A percentile compares a stretch with the other conserved stretches of the same genome.
phyloP scores from a whole-genome alignment of 2,113 vertebrate genomes.

The Pomatostomus ruficeps region DNA sequence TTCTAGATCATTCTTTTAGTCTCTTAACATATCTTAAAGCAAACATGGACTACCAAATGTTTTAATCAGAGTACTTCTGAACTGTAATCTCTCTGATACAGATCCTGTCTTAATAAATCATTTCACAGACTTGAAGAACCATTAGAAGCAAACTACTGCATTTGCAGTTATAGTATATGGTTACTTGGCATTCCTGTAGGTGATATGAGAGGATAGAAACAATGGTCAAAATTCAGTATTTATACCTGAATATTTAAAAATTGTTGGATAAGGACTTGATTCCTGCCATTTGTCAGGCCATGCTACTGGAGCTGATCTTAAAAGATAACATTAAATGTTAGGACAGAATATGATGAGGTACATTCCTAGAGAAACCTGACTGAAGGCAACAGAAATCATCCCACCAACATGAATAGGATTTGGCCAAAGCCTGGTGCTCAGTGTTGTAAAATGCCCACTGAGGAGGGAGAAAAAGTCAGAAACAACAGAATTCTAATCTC shows the following conservation, averaged over 20 bases:
- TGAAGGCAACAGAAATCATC: neutral
- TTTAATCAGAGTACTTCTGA: neutral
- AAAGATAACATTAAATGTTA: neutral
- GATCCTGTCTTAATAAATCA: neutral
- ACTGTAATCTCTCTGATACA: neutral
- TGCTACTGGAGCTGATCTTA: neutral
- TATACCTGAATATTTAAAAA: neutral
- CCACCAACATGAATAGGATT: neutral
- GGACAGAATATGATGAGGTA: neutral
- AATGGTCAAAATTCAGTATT: neutral
- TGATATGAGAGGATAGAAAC: neutral
- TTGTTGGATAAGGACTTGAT: neutral
- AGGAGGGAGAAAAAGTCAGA: neutral
- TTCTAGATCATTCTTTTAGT: neutral
- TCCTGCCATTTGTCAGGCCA: neutral
- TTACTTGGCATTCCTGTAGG: neutral
- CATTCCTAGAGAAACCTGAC: neutral
- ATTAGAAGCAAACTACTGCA: neutral
- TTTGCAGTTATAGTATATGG: neutral
- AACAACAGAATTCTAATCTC: neutral
- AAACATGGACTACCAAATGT: slow-evolving; percentile 4
- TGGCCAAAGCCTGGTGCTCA: neutral
- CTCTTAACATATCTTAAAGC: neutral
- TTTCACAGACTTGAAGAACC: neutral
- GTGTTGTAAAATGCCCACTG: neutral